Evolutionary conservation across 1,140 invertebrate genomes (phyloP), one percentile per base, ranked within the genome.

Genomic region (Papilio polytes): DNA sequence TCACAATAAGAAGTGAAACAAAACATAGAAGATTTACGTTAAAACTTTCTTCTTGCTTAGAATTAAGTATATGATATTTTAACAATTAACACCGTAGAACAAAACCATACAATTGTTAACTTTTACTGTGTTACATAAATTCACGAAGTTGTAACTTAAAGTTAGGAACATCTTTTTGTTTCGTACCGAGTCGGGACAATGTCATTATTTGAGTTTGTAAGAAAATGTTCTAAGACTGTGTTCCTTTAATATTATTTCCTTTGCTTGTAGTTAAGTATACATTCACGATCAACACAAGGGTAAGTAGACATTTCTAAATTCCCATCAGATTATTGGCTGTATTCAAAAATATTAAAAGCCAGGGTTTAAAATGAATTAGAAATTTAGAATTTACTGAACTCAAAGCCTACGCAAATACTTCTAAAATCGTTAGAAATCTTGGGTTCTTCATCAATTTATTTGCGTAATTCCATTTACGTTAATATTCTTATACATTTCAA

Each of bases 51-150:
- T 18, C 44, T n/a, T 63, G 76, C 31, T 78, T 78, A 78, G 53
- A 78, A 78, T 78, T 78, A 78, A 56, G 1, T 41, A 15, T 78
- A 41, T 63, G 51, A 78, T 59, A 78, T 78, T 78, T 78, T 78
- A 56, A 78, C 51, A 78, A 78, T 78, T 78, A 59, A 59, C 76
- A 20, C n/a, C n/a, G 51, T 59, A 9, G 18, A 78, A 78, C 53
- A 78, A 78, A 59, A 78, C 53, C 76, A 78, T 63, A 78, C 76
- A 78, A 78, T 78, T 59, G 73, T 74, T 74, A 74, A 78, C 51
- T 78, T 78, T 41, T 36, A 66, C 63, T 15, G 12, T 31, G 20
- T 74, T 22, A 22, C 7, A 8, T 48, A 26, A 74, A 74, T 74
- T 51, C 20, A 74, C 20, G 10, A 74, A 51, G 73, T 74, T 51